Base-by-base conservation (phyloP, 2,797 vertebrate genomes). In the Neopelma chrysocephalum region DNA sequence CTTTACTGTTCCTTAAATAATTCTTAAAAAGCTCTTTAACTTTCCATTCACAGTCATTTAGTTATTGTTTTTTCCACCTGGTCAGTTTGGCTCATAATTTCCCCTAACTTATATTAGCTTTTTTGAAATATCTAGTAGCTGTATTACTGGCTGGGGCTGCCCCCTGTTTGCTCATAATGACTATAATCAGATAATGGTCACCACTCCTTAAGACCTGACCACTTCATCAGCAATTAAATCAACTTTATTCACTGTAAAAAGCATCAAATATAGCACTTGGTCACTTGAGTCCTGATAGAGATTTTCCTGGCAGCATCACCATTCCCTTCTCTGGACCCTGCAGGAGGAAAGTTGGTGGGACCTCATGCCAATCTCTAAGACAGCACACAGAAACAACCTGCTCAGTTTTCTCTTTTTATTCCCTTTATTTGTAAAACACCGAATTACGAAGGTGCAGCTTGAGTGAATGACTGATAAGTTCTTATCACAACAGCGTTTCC, bases 1-100 rank as follows among this genome's bases (percentile, higher is more conserved):
- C 38, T 89, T 78, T 21, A 7, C 15, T 69, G 11, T 60, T 87
- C 91, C 54, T 82, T 71, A 47, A 87, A 64, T 23, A 20, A 38
- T 75, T 87, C 27, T 40, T 81, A 54, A 72, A 90, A 26, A 54
- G 29, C 47, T 82, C 66, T 81, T 81, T 76, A 65, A 65, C 60
- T 89, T 86, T 92, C 93, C 85, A 77, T 92, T 87, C 60, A 89
- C 57, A 89, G 86, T 92, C 90, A 95, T 93, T 87, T 61, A 61
- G 50, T 61, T 75, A 54, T 48, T 57, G n/a, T 60, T 93, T 56
- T 90, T 92, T 87, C 90, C 83, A 93, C 58, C 71, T 93, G 88
- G 83, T 92, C 89, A 95, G 20, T 87, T 84, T 85, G 66, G 58
- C 80, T 89, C 47, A 53, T 72, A 45, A 56, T 92, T 97, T 90